Evolutionary conservation across 2,113 vertebrate genomes (phyloP), one percentile per base, ranked within the genome.

Genomic region (Cinclus mexicanus): DNA sequence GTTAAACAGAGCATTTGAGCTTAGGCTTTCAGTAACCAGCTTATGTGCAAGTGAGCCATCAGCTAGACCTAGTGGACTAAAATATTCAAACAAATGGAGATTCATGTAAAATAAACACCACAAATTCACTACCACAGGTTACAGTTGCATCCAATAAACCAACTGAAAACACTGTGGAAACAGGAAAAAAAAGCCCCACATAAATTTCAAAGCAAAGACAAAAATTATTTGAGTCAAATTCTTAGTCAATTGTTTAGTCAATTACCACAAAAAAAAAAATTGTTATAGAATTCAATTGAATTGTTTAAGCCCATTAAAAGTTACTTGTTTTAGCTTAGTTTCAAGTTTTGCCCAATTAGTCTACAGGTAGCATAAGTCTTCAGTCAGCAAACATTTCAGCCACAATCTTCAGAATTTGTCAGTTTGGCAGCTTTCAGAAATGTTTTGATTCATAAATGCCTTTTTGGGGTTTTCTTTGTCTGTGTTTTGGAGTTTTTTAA

Each of bases 121-220:
- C 11, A 47, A 68, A 69, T 65, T 68, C 15, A 39, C 25, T 61
- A 39, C 9, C 12, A n/a, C 3, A 52, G n/a, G n/a, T 89, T 69
- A 53, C 19, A 83, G 21, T 33, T 82, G 46, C 41, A 64, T 10
- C 5, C 49, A 83, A 41, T 14, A 70, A 72, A 53, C 19, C 46
- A 65, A 19, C 28, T 65, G 49, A 90, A 64, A 88, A 82, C 1
- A 50, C 10, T 3, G 2, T 55, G 29, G 6, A 83, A 77, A 71
- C 20, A 67, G 14, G 26, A 18, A 57, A 20, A 41, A n/a, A 19
- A 10, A 1, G 1, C 1, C 1, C 15, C 12, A 39, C 2, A 21
- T 7, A 25, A 11, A 64, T 64, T 64, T 72, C 28, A 60, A 63
- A 68, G 28, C 26, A 61, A 91, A 67, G 26, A 47, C 9, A 90